phyloP scores from a whole-genome alignment of 2,888 invertebrate genomes.

The Panorpa germanica region DNA sequence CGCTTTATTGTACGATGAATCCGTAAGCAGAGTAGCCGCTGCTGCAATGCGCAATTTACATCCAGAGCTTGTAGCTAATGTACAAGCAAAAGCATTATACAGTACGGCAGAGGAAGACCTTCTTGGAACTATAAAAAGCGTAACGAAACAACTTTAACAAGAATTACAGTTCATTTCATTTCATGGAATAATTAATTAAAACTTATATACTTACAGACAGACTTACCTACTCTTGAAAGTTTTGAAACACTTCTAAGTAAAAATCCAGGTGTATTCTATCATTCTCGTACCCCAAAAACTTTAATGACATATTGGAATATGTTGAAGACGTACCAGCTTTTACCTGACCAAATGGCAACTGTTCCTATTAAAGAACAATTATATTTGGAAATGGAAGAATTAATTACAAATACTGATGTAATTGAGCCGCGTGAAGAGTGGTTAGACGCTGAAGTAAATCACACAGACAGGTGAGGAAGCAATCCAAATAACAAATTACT shows the following conservation, averaged over 20 bases:
- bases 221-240: constrained; percentile 50
- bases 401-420: too few relatives aligned
- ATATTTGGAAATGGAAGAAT: too few relatives aligned
- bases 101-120: constrained; percentile 79
- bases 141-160: constrained; percentile 21
- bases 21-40: constrained; percentile 78
- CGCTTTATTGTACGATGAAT: constrained; percentile 84
- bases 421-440: too few relatives aligned
- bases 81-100: constrained; percentile 78
- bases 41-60: constrained; percentile 87
- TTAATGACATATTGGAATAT: constrained; percentile 81
- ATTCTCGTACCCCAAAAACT: constrained; percentile 69
- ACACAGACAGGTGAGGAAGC: too few relatives aligned
- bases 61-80: constrained; percentile 70
- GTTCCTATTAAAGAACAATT: too few relatives aligned
- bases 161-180: constrained; percentile 1
- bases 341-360: constrained; percentile 83
- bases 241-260: constrained; percentile 74
- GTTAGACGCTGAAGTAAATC: too few relatives aligned
- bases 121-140: constrained; percentile 62
- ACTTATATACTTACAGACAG: constrained; percentile 30
- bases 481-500: too few relatives aligned
- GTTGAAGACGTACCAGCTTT: constrained; percentile 76
- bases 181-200: constrained; percentile 3
- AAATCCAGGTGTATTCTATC: constrained; percentile 73